Base-by-base conservation (phyloP, 2,888 invertebrate genomes). In the Heliconius erato region DNA sequence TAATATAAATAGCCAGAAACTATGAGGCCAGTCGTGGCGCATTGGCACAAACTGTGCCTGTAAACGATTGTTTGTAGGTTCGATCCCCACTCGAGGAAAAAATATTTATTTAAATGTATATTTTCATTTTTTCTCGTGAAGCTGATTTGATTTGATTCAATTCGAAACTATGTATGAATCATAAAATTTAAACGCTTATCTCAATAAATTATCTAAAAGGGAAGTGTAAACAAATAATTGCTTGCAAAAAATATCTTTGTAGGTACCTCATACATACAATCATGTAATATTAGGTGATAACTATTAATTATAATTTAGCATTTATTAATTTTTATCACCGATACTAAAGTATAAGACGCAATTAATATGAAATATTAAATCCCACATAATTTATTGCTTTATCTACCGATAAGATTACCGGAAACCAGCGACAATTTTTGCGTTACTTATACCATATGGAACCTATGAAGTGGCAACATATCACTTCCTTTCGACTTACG, bases 211-310 rank as follows among this genome's bases (percentile, higher is more conserved):
- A 74, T 63, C 16, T 76, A 40, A 59, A 63, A 63, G n/a, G 35
- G 59, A 59, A 74, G n/a, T 54, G 19, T 54, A 59, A 63, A 40
- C 4, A 76, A 76, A 76, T 16, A 76, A 40, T 76, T 59, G 76
- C 35, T 76, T 63, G 63, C 76, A 76, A 63, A 76, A 59, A 63
- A 40, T 63, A 44, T 63, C 7, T 67, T 5, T 63, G 3, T 59
- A 63, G 9, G 9, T 35, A 74, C 32, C 5, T 74, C 12, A 59
- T 59, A 54, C 54, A 23, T 54, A 54, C 54, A 54, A 54, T 2
- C 14, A 35, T 54, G 35, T 35, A 59, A 63, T 76, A 35, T 40
- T 76, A 40, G 1, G 63, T 12, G n/a, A 63, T 63, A n/a, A 59
- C 32, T 76, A 12, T 59, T 59, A 76, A 44, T 72, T 76, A 40